Evolutionary conservation across 1,140 invertebrate genomes (phyloP), one percentile per base, ranked within the genome.

Genomic region (Drosophila punjabiensis): DNA sequence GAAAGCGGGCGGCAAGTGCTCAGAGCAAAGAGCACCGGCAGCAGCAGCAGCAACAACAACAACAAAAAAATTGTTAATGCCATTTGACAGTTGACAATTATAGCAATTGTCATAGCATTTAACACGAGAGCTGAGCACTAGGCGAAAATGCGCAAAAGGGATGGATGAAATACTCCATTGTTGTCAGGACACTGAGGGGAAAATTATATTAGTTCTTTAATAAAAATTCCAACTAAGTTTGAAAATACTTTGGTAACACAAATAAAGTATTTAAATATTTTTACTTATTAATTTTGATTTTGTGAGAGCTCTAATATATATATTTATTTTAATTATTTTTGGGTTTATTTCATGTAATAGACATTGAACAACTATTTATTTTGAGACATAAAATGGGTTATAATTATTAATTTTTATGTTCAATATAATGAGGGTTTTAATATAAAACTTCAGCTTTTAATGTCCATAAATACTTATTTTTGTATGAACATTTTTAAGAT

Each of bases 1-100:
- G 14, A 56, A 56, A 89, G 82, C 65, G 70, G 70, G 78, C 45
- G 68, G 86, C 86, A 85, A 86, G 76, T 82, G 86, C 75, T 74
- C 77, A 85, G 52, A 66, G 64, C 55, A 73, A 56, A 56, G 53
- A 56, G 33, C 53, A 56, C 53, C 33, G 53, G 53, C 53, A 56
- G 32, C 33, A 37, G 8, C 13, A 62, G 45, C 43, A 37, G 8
- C 13, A 62, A 35, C 43, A 59, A 24, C 62, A 41, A 55, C 73
- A 79, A 63, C 62, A 81, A 66, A 86, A 81, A 88, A 89, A 90
- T 89, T 76, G 82, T 80, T 90, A 90, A 90, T 90, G 86, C 87
- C 86, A 90, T 90, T 90, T 90, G 86, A 90, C 86, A 90, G 86
- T 90, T 90, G 86, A 90, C 86, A 90, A 90, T 90, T 90, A 90